Evolutionary conservation across 2,113 vertebrate species (phyloP).

Genomic region (Paratilapia polleni): DNA sequence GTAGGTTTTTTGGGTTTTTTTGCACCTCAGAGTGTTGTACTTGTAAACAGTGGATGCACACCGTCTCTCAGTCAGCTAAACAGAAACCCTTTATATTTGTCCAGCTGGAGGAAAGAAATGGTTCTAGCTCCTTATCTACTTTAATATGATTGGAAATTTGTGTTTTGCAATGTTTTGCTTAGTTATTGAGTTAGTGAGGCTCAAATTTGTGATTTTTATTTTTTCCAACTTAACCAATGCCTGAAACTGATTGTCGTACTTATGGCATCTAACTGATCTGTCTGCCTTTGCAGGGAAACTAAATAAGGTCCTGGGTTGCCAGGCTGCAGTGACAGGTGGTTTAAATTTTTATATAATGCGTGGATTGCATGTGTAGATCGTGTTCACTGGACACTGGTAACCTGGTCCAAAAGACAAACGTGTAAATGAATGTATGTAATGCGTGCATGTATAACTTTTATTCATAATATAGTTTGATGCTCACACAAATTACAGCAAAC

Average conservation of each 20-base stretch:
- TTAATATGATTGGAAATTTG: too few species aligned
- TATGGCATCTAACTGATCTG: not conserved
- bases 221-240: too few species aligned
- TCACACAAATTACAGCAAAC: not conserved
- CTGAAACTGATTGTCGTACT: too few species aligned
- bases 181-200: too few species aligned
- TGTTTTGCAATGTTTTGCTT: too few species aligned
- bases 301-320: not conserved
- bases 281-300: not conserved
- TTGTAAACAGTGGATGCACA: too few species aligned
- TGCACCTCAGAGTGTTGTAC: too few species aligned
- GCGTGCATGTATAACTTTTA: not conserved
- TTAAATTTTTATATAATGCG: not conserved
- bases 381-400: not conserved
- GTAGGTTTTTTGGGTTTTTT: too few species aligned
- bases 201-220: too few species aligned
- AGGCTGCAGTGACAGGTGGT: not conserved
- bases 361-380: not conserved
- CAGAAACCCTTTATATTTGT: not conserved
- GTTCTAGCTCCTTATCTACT: too few species aligned
- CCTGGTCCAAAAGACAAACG: not conserved
- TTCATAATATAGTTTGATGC: not conserved
- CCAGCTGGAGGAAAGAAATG: not conserved
- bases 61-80: too few species aligned
- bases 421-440: rapidly evolving